A percentile compares a stretch with the other conserved stretches of the same genome.
Conservation (phyloP, 2,113 vertebrate species). For the Periophthalmus modestus region DNA sequence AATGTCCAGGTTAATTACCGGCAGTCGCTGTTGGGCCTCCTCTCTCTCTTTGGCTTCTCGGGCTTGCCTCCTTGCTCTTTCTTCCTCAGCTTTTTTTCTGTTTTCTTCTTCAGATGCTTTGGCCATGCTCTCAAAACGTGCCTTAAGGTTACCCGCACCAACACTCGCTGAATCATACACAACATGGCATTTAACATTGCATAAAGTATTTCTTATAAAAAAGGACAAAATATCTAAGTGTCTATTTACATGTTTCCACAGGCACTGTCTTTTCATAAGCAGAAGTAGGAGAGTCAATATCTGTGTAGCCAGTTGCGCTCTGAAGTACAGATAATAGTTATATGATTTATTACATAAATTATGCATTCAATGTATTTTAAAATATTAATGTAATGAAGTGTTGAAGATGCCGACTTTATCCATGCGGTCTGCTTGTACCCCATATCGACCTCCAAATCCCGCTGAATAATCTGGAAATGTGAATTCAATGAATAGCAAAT, state of each 20-base stretch:
- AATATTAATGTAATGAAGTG: not conserved
- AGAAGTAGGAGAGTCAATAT: conserved; percentile 84
- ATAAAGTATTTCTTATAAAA: not conserved
- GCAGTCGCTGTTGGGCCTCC: conserved; percentile 49
- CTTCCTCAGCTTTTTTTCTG: conserved; percentile 78
- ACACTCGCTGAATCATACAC: conserved; percentile 55
- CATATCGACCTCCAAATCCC: conserved; percentile 91
- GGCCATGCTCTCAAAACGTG: conserved; percentile 89
- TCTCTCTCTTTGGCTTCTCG: conserved; percentile 76
- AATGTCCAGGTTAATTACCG: conserved; percentile 43
- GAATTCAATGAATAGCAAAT: not conserved
- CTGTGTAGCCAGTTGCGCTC: conserved; percentile 84
- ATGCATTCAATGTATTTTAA: not conserved
- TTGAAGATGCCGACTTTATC: conserved; percentile 83
- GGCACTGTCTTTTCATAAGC: conserved; percentile 86
- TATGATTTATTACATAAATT: not conserved
- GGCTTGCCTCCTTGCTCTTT: conserved; percentile 73
- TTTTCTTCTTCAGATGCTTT: conserved; percentile 81
- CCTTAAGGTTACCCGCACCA: conserved; percentile 84
- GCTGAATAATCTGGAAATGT: conserved; percentile 87
- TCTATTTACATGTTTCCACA: conserved; percentile 84
- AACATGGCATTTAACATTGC: not conserved
- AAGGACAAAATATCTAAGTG: no score
- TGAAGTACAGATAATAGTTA: conserved; percentile 41
- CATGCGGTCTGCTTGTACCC: conserved; percentile 88